Percentiles rank a stretch among this genome's conserved stretches.
Conservation (phyloP, 2,888 invertebrate species). For the Ophioninae sp. region DNA sequence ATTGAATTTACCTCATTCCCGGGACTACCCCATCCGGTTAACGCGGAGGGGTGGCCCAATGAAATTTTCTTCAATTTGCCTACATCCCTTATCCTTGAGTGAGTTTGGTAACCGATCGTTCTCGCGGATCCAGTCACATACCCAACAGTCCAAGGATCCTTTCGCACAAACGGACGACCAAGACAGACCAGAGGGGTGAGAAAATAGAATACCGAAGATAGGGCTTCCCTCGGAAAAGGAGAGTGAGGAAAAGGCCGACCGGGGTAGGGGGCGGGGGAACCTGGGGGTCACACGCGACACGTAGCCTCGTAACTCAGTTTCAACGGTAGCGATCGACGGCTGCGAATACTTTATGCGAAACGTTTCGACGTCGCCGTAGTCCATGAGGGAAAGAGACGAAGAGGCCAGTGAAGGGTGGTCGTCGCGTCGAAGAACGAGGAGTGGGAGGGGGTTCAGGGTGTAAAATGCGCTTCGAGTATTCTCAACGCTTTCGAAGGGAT, state of each 20-base stretch:
- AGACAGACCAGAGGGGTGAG: neutral
- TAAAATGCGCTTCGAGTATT: slow-evolving; percentile 65
- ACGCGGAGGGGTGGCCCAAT: neutral
- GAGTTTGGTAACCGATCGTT: slow-evolving; percentile 44
- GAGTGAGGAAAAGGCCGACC: slow-evolving; percentile 48
- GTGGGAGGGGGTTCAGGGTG: neutral
- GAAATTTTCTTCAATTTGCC: slow-evolving; percentile 59
- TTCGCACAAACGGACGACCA: neutral
- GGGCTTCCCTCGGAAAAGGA: neutral
- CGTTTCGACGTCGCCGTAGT: slow-evolving; percentile 69
- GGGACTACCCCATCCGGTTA: slow-evolving; percentile 26
- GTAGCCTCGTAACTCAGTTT: slow-evolving; percentile 79
- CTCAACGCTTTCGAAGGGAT: slow-evolving; percentile 44
- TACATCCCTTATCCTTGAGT: slow-evolving; percentile 50
- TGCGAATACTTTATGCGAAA: slow-evolving; percentile 79
- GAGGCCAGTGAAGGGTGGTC: neutral
- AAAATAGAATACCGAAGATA: slow-evolving; percentile 21
- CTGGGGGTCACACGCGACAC: slow-evolving; percentile 67
- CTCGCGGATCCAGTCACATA: neutral
- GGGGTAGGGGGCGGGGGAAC: slow-evolving; percentile 54
- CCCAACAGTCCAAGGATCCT: slow-evolving; percentile 23
- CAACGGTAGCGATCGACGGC: slow-evolving; percentile 72
- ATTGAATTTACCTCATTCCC: neutral
- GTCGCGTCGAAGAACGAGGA: slow-evolving; percentile 32
- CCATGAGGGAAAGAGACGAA: slow-evolving; percentile 51